Percentiles rank a stretch among this genome's conserved stretches.
phyloP scores from a whole-genome alignment of 2,113 vertebrate species.

The Salvelinus fontinalis region DNA sequence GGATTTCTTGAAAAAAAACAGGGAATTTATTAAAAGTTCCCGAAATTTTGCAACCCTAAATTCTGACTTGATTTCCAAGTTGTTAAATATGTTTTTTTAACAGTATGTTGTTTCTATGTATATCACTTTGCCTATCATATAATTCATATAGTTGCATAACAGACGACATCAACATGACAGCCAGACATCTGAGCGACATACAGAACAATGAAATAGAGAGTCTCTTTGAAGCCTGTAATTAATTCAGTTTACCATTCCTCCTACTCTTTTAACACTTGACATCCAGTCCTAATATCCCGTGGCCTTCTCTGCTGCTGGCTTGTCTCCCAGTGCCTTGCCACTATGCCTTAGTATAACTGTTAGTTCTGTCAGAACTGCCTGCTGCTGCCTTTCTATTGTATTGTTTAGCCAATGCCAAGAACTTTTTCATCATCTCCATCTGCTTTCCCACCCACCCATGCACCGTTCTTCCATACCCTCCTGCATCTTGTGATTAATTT shows the following conservation, averaged over 20 bases:
- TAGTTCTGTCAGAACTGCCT: not conserved
- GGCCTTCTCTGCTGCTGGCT: not conserved
- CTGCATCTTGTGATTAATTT: not conserved
- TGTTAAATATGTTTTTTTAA: no score
- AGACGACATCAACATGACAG: no score
- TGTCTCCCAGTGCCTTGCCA: not conserved
- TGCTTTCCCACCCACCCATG: not conserved
- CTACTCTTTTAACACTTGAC: not conserved
- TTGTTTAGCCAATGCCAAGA: not conserved
- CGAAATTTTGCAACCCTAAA: no score
- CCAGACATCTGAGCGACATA: no score
- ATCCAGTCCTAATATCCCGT: not conserved
- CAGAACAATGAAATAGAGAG: no score
- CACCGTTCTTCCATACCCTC: not conserved
- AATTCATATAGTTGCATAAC: no score
- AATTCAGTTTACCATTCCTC: not conserved
- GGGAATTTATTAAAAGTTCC: no score
- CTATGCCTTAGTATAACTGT: not conserved
- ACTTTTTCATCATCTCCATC: not conserved
- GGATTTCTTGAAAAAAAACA: no score
- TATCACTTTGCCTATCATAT: no score
- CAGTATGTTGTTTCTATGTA: no score
- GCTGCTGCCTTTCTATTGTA: not conserved
- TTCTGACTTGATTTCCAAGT: no score
- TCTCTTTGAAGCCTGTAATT: no score